Evolutionary conservation across 2,888 invertebrate genomes (phyloP), one percentile per base, ranked within the genome.

Genomic region (Lymantria monacha): DNA sequence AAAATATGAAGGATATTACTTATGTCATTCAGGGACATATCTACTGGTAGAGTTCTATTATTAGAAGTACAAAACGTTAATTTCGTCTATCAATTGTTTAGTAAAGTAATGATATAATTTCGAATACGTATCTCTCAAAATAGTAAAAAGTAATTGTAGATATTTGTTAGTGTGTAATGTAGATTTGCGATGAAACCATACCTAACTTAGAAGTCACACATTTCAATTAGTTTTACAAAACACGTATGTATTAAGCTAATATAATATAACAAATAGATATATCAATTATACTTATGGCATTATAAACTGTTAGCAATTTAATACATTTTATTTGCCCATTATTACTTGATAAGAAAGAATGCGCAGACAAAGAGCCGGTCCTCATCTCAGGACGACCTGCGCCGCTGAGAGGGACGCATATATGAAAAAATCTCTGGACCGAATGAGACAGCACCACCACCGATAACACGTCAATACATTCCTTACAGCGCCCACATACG

Each of bases 381-480:
- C 79, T 83, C 84, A 87, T 87, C 86, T 85, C 82, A 70, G 74
- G 74, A 72, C 81, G 80, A 79, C 79, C 79, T 85, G 83, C 85
- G 85, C 83, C 75, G 74, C 63, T 70, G 87, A 90, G 67, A 81
- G 81, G 78, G 91, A 90, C 82, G 85, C 83, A 73, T 71, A 82
- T 83, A 91, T 72, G 70, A 70, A 74, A 72, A 75, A 76, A 75
- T 72, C 76, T 61, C 63, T 59, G 57, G 83, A 74, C 72, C 69
- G 85, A 91, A 76, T 74, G 81, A 80, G 90, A 90, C 84, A 70
- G 83, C 76, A 73, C 64, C 76, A 84, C 74, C 81, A 78, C 91
- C 91, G 87, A 91, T 91, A 91, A 86, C 88, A 88, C 91, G 91
- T 91, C 91, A 91, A 91, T 91, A 91, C 91, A 87, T 91, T 91